A percentile compares a stretch with the other conserved stretches of the same genome.
phyloP scores from a whole-genome alignment of 1,140 invertebrate species.

The Saccostrea echinata region DNA sequence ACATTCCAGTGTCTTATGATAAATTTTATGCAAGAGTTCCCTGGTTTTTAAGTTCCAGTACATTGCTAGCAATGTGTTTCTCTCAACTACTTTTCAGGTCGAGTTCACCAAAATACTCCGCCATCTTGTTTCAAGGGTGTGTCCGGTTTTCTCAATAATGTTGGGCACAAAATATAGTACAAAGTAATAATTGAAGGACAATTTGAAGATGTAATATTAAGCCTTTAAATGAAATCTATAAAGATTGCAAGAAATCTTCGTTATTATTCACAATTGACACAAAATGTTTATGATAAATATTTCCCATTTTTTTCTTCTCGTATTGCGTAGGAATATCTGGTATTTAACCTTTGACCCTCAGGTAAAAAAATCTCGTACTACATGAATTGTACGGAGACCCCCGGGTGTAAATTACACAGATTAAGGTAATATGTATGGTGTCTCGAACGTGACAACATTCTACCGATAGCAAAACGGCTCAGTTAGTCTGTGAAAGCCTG shows the following conservation, averaged over 20 bases:
- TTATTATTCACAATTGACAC: not conserved
- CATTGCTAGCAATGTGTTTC: not conserved
- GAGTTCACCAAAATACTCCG: slow-evolving; percentile 39
- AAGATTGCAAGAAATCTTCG: not conserved
- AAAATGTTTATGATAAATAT: not conserved
- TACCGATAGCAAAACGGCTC: not conserved
- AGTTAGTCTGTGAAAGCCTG: too few species aligned
- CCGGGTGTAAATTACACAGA: not conserved
- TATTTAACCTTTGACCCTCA: slow-evolving; percentile 28
- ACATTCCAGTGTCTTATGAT: slow-evolving; percentile 3
- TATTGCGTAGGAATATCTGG: not conserved
- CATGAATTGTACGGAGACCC: not conserved
- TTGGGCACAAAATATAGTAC: slow-evolving; percentile 12
- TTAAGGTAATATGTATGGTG: not conserved
- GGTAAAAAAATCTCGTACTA: slow-evolving; percentile 1
- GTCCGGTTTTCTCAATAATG: slow-evolving; percentile 39
- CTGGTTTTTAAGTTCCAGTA: not conserved
- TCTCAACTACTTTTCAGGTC: slow-evolving; percentile 10
- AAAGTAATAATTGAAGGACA: not conserved
- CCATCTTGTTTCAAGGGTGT: slow-evolving; percentile 46
- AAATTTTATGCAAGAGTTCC: not conserved
- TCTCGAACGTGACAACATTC: not conserved
- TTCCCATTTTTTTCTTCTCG: not conserved
- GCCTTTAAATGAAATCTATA: not conserved
- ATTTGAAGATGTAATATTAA: not conserved